Evolutionary conservation across 2,888 invertebrate genomes (phyloP).

Genomic region (Lymantria monacha): DNA sequence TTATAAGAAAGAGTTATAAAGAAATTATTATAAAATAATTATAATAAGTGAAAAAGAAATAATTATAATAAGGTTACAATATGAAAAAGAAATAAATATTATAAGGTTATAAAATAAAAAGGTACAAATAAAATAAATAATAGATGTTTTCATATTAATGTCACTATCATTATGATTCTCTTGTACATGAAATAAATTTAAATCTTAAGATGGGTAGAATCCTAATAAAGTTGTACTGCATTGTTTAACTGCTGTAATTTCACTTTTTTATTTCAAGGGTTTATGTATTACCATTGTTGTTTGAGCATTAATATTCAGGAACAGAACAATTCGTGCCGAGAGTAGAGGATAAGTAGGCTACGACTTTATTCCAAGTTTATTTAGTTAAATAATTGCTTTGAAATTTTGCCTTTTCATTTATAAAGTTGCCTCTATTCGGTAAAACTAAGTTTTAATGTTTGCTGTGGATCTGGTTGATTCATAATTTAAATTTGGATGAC

Average conservation of each 20-base stretch:
- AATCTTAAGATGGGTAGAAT: conserved; percentile 26
- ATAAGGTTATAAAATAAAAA: too few relatives aligned
- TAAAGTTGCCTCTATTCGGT: conserved; percentile 13
- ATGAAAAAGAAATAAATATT: too few relatives aligned
- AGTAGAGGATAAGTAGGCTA: conserved; percentile 5
- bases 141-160: conserved; percentile 4
- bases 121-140: too few relatives aligned
- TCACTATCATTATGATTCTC: conserved; percentile 33
- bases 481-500: conserved; percentile 20
- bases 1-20: too few relatives aligned
- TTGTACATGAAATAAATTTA: conserved; percentile 26
- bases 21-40: too few relatives aligned
- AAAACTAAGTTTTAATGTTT: conserved; percentile 16
- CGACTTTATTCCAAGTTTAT: conserved; percentile 9
- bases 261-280: conserved; percentile 9
- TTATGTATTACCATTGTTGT: conserved; percentile 7
- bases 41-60: too few relatives aligned
- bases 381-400: conserved; percentile 22
- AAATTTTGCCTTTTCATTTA: conserved; percentile 21
- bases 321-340: conserved; percentile 4
- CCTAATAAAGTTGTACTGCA: conserved; percentile 22
- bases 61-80: too few relatives aligned
- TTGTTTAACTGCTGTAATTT: conserved; percentile 21
- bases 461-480: conserved; percentile 9
- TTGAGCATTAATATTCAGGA: conserved; percentile 17